Percentiles rank a stretch among this genome's conserved stretches.
These are phyloP conservation scores for Drosophila funebris DNA, from an alignment of 1,140 invertebrate genomes.

Conservation along the genomic window DNA sequence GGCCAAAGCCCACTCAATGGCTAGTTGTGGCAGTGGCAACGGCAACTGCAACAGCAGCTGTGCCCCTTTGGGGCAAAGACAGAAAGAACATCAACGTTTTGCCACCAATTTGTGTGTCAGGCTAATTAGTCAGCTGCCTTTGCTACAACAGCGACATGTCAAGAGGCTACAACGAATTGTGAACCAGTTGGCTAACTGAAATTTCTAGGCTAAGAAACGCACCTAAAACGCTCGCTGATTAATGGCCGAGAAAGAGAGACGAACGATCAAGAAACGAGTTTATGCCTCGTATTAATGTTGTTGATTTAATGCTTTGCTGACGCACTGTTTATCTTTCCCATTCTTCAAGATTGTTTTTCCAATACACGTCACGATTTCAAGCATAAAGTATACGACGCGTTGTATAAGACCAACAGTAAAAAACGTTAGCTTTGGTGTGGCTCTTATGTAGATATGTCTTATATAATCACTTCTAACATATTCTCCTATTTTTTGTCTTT, in stretches of 20 bases:
- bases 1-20: slow-evolving; percentile 26
- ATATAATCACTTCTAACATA: neutral
- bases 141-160: slow-evolving; percentile 13
- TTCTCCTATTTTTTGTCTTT: neutral
- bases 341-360: slow-evolving; percentile 55
- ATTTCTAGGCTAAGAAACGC: slow-evolving; percentile 43
- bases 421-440: neutral
- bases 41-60: slow-evolving; percentile 11
- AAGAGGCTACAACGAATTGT: slow-evolving; percentile 34
- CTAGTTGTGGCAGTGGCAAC: slow-evolving; percentile 24
- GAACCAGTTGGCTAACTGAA: slow-evolving; percentile 44
- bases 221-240: slow-evolving; percentile 51
- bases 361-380: slow-evolving; percentile 61
- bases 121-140: slow-evolving; percentile 44
- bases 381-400: slow-evolving; percentile 53
- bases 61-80: slow-evolving; percentile 8
- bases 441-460: neutral
- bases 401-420: neutral
- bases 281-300: slow-evolving; percentile 28
- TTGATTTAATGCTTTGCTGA: slow-evolving; percentile 31
- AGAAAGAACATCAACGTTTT: slow-evolving; percentile 11
- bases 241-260: slow-evolving; percentile 39
- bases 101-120: slow-evolving; percentile 42
- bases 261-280: slow-evolving; percentile 33
- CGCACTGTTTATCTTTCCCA: slow-evolving; percentile 56